These are phyloP conservation scores for Penaeus monodon DNA, from an alignment of 2,888 invertebrate species.

Conservation along the genomic window DNA sequence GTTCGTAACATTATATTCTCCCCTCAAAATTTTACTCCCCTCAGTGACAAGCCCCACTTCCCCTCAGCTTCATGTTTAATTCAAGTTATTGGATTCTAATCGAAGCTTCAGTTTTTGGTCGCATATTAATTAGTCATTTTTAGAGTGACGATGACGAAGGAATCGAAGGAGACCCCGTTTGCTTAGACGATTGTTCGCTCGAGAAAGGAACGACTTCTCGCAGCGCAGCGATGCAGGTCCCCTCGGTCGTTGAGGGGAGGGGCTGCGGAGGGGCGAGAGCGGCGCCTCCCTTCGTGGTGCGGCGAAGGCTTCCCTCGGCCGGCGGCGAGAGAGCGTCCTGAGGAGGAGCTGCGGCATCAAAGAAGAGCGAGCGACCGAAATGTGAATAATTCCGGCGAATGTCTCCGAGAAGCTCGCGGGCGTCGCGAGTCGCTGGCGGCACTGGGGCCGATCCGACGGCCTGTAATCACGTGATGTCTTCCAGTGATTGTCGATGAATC, in stretches of 20 bases:
- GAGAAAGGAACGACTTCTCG: too few relatives aligned
- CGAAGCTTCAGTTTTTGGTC: conserved; percentile 59
- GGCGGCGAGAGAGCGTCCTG: too few relatives aligned
- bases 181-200: conserved; percentile 12
- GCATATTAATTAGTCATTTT: conserved; percentile 61
- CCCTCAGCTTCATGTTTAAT: conserved; percentile 54
- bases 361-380: neutral
- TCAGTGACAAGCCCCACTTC: conserved; percentile 46
- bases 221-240: too few relatives aligned
- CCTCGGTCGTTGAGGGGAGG: too few relatives aligned
- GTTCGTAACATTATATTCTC: conserved; percentile 26
- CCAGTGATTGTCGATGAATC: neutral
- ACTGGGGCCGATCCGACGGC: conserved; percentile 1
- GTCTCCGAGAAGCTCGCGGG: conserved; percentile 5
- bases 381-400: conserved; percentile 4
- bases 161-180: conserved; percentile 40
- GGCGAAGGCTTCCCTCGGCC: too few relatives aligned
- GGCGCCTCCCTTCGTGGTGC: too few relatives aligned
- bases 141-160: conserved; percentile 36
- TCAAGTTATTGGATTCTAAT: conserved; percentile 60
- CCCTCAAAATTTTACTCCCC: conserved; percentile 18
- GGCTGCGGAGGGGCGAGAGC: too few relatives aligned
- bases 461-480: neutral
- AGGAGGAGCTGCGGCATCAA: neutral
- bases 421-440: conserved; percentile 1